Conservation (phyloP, 2,113 vertebrate genomes). For the Ophthalmolycus amberensis region DNA sequence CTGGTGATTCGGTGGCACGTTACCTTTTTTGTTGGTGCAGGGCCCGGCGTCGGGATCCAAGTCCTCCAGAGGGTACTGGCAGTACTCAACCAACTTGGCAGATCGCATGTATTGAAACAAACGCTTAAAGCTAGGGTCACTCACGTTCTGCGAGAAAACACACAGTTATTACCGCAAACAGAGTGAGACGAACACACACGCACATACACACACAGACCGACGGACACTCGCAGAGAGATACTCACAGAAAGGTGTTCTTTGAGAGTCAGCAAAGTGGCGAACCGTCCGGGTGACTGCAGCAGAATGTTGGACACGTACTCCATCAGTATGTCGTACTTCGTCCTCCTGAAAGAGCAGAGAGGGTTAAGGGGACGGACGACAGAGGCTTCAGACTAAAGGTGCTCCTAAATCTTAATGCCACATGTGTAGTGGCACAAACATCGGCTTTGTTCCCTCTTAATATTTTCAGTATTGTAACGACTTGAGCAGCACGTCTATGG, state of each 20-base stretch:
- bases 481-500: neutral
- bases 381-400: neutral
- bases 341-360: constrained; percentile 84
- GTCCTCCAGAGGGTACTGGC: constrained; percentile 87
- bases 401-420: neutral
- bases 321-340: constrained; percentile 94
- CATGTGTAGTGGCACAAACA: neutral
- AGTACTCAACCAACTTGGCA: constrained; percentile 86
- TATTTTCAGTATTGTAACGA: neutral
- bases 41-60: constrained; percentile 86
- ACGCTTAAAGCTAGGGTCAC: constrained; percentile 87
- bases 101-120: constrained; percentile 90
- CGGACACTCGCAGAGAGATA: neutral
- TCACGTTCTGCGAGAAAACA: constrained; percentile 82
- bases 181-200: neutral
- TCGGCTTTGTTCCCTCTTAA: neutral
- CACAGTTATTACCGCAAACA: neutral
- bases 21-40: constrained; percentile 91
- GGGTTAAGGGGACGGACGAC: neutral
- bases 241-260: constrained; percentile 89
- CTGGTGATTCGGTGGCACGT: neutral
- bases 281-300: constrained; percentile 80
- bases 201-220: neutral
- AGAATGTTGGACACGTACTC: constrained; percentile 89
- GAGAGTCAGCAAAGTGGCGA: constrained; percentile 83